phyloP scores from a whole-genome alignment of 2,888 invertebrate species.

The Dusona sp. region DNA sequence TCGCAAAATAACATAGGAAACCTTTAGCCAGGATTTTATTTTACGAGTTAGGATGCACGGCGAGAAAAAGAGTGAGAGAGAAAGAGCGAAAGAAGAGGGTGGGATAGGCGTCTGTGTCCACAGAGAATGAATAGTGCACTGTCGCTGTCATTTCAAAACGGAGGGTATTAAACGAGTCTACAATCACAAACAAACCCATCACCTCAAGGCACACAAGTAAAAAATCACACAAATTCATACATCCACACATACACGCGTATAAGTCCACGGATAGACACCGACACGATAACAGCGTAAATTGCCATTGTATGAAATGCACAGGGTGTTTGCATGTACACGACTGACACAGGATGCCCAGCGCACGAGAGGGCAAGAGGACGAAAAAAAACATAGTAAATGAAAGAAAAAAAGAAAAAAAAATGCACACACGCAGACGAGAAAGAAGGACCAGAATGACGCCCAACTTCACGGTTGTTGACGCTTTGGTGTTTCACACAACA shows the following conservation, averaged over 20 bases:
- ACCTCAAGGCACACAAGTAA: not conserved
- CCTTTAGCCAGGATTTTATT: conserved; percentile 20
- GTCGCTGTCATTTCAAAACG: conserved; percentile 27
- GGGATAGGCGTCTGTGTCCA: not conserved
- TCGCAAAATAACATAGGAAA: not conserved
- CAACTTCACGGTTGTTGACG: conserved; percentile 58
- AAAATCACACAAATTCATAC: conserved; percentile 19
- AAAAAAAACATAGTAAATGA: conserved; percentile 35
- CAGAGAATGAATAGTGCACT: not conserved
- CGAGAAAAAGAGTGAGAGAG: not conserved
- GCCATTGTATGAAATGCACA: conserved; percentile 51
- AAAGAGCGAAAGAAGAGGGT: not conserved
- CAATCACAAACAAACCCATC: conserved; percentile 56
- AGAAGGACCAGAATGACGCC: conserved; percentile 49
- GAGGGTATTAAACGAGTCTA: conserved; percentile 31
- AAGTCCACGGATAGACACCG: not conserved
- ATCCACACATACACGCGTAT: not conserved
- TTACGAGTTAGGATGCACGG: not conserved
- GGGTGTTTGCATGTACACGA: conserved; percentile 13
- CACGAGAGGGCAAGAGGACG: not conserved
- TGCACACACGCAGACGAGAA: conserved; percentile 24
- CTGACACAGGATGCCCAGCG: conserved; percentile 13
- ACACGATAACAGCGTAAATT: conserved; percentile 48
- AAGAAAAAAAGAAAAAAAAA: conserved; percentile 24
- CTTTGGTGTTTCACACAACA: conserved; percentile 41